phyloP scores from a whole-genome alignment of 2,113 vertebrate species.

The Planiliza haematocheilus region DNA sequence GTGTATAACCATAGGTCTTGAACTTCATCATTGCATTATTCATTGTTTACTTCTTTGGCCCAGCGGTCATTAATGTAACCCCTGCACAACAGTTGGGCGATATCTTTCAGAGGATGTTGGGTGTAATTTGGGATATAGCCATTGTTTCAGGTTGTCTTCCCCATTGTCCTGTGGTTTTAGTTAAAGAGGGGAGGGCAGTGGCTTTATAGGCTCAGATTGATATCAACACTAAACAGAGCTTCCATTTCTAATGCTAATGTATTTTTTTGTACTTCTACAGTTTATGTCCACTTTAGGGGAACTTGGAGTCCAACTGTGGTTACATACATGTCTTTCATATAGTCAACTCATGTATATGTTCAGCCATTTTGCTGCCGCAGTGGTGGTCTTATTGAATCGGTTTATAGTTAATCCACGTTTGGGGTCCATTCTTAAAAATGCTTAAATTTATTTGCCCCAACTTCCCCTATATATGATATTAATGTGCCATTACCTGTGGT shows the following conservation, averaged over 20 bases:
- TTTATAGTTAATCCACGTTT: neutral
- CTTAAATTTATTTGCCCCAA: neutral
- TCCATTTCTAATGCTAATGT: slow-evolving; percentile 65
- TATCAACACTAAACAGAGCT: slow-evolving; percentile 41
- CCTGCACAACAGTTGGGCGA: slow-evolving; percentile 8
- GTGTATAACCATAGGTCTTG: neutral
- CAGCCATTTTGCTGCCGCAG: neutral
- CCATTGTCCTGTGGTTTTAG: slow-evolving; percentile 8
- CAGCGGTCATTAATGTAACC: neutral
- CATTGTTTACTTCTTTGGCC: neutral
- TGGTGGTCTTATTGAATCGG: neutral
- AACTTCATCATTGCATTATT: neutral
- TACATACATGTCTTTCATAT: slow-evolving; percentile 5
- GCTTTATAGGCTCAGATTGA: slow-evolving; percentile 45
- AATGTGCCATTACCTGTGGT: slow-evolving; percentile 54
- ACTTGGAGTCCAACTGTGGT: slow-evolving; percentile 10
- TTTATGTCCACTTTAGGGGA: slow-evolving; percentile 45
- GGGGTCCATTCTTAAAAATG: neutral
- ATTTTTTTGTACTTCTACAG: slow-evolving; percentile 73
- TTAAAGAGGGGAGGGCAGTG: slow-evolving; percentile 28
- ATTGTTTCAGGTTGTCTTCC: slow-evolving; percentile 26
- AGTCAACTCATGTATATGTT: slow-evolving; percentile 22
- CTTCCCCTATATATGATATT: slow-evolving; percentile 49
- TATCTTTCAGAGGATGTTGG: slow-evolving; percentile 26
- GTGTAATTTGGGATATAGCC: slow-evolving; percentile 24